These are phyloP conservation scores for Phalanger gymnotis DNA, from an alignment of 2,797 vertebrate species.

Conservation along the genomic window DNA sequence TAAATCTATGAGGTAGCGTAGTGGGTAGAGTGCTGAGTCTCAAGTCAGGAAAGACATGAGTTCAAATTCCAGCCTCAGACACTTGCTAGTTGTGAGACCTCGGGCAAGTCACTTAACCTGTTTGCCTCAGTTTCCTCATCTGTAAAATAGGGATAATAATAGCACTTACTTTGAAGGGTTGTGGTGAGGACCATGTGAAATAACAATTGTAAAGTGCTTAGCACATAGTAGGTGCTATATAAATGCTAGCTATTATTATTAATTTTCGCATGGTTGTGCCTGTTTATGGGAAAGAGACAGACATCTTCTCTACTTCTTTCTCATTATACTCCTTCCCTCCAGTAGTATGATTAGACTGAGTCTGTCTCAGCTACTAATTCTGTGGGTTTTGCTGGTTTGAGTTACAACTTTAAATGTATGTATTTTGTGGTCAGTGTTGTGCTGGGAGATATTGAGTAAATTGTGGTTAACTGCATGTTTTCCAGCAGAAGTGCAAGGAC, in stretches of 20 bases:
- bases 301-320: background rate
- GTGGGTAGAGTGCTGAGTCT: background rate
- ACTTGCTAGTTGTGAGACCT: background rate
- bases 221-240: background rate
- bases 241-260: background rate
- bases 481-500: slow-evolving; percentile 27
- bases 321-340: background rate
- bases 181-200: background rate
- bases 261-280: background rate
- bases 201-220: background rate
- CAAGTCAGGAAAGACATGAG: background rate
- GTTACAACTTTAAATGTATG: slow-evolving; percentile 17
- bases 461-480: slow-evolving; percentile 44
- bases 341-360: background rate
- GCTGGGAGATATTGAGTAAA: slow-evolving; percentile 29
- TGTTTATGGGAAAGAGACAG: background rate
- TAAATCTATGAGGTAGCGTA: background rate
- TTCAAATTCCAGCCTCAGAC: background rate
- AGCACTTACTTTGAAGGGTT: background rate
- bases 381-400: slow-evolving; percentile 49
- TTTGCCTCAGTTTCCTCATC: background rate
- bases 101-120: background rate
- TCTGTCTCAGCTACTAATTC: slow-evolving; percentile 40
- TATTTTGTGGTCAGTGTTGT: slow-evolving; percentile 50
- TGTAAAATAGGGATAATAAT: background rate